These are phyloP conservation scores for Silurus lanzhouensis DNA, from an alignment of 2,797 vertebrate genomes.

Conservation along the genomic window DNA sequence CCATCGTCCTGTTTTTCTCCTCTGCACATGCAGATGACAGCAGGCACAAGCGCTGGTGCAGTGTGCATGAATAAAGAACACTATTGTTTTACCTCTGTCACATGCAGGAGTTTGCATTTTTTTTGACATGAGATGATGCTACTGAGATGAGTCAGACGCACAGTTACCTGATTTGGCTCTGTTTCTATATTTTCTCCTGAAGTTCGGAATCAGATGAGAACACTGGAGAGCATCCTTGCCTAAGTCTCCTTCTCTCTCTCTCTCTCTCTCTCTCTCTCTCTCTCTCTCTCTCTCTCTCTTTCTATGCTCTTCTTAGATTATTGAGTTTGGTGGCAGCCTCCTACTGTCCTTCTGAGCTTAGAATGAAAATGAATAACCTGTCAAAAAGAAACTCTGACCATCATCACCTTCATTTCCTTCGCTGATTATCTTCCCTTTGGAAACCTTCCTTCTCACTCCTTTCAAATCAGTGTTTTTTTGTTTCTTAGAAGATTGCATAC, in stretches of 20 bases:
- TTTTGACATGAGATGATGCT: slow-evolving; percentile 9
- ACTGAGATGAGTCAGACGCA: not conserved
- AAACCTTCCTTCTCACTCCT: slow-evolving; percentile 13
- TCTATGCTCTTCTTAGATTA: slow-evolving; percentile 9
- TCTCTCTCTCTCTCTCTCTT: not conserved
- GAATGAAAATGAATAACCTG: slow-evolving; percentile 39
- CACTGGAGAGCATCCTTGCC: slow-evolving; percentile 13
- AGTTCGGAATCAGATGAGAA: slow-evolving; percentile 12
- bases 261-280: no score
- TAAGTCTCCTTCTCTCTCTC: not conserved
- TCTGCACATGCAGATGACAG: slow-evolving; percentile 8
- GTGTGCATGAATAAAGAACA: not conserved
- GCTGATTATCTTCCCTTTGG: slow-evolving; percentile 15
- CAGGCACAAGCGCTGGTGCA: not conserved
- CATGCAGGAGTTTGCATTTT: slow-evolving; percentile 18
- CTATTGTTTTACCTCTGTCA: slow-evolving; percentile 24
- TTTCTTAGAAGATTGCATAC: no score
- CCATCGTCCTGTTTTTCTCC: not conserved
- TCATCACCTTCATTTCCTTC: slow-evolving; percentile 2
- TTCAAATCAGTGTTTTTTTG: slow-evolving; percentile 3
- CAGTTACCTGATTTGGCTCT: not conserved
- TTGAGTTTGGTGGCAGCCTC: slow-evolving; percentile 26
- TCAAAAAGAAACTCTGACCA: slow-evolving; percentile 25
- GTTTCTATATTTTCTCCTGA: slow-evolving; percentile 22
- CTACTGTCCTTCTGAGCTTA: slow-evolving; percentile 46